phyloP scores from a whole-genome alignment of 1,140 invertebrate species.

The Achatina immaculata region DNA sequence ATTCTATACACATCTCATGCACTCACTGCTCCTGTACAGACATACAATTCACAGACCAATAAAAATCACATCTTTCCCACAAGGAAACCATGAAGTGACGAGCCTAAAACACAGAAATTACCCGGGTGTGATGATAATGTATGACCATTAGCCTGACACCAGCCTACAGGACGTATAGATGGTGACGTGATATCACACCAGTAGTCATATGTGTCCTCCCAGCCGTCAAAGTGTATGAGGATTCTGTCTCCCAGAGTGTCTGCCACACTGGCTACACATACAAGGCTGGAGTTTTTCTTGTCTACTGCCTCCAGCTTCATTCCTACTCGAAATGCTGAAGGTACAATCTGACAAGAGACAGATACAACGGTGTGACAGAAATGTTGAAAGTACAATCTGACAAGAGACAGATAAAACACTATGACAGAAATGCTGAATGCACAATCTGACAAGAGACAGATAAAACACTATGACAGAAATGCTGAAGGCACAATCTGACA shows the following conservation, averaged over 20 bases:
- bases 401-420: background rate
- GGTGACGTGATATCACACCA: conserved; percentile 81
- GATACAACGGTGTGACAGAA: no score
- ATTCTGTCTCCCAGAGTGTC: conserved; percentile 68
- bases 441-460: conserved; percentile 72
- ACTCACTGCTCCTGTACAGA: no score
- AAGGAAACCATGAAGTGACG: no score
- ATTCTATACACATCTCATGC: no score
- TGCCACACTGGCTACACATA: conserved; percentile 72
- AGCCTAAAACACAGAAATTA: conserved; percentile 46
- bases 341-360: conserved; percentile 73
- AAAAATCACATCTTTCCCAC: no score
- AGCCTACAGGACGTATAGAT: conserved; percentile 93
- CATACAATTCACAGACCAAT: no score
- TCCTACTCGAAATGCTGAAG: conserved; percentile 84
- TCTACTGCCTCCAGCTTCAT: conserved; percentile 97
- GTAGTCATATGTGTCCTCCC: conserved; percentile 70
- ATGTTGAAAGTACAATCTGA: conserved; percentile 80
- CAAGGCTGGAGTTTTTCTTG: conserved; percentile 85
- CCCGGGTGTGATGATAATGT: conserved; percentile 87
- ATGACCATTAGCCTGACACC: conserved; percentile 87
- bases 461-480: no score
- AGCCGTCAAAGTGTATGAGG: conserved; percentile 70
- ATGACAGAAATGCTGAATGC: conserved; percentile 82
- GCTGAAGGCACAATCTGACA: conserved; percentile 79